These are phyloP conservation scores for Aurelia aurita complex sp. Pacific DNA, from an alignment of 30 jellyfish, hydroid and myxozoan genomes.

Conservation along the genomic window DNA sequence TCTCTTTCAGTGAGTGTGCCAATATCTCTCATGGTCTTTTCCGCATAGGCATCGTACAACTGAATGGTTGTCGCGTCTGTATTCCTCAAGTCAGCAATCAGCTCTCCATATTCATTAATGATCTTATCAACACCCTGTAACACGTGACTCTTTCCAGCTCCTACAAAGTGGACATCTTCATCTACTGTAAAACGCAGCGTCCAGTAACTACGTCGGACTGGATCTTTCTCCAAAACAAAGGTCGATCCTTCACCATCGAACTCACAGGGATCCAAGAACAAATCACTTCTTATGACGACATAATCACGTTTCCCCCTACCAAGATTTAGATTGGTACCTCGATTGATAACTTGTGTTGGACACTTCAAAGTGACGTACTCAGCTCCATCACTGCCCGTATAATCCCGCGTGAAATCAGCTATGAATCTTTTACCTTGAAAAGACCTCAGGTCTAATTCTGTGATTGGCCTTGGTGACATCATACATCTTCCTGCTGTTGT, in stretches of 20 bases:
- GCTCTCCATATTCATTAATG: constrained; percentile 21
- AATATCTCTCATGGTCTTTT: constrained; percentile 1
- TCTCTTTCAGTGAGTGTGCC: not conserved
- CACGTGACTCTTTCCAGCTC: constrained; percentile 9
- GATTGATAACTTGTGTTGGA: constrained; percentile 3
- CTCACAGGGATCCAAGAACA: constrained; percentile 30
- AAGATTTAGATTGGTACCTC: not conserved
- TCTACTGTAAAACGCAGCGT: not conserved
- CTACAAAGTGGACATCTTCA: not conserved
- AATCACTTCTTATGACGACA: constrained; percentile 14
- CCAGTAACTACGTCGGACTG: not conserved
- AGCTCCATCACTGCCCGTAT: not conserved
- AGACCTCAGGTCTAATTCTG: constrained; percentile 4
- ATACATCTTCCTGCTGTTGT: not conserved
- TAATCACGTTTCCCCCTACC: not conserved
- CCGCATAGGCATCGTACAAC: not conserved
- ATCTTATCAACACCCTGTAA: constrained; percentile 14
- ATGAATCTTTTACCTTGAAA: not conserved
- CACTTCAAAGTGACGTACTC: constrained; percentile 6
- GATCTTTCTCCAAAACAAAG: not conserved
- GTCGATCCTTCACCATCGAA: constrained; percentile 6
- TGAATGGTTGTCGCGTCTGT: not conserved
- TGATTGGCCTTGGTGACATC: constrained; percentile 10
- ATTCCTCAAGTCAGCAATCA: not conserved
- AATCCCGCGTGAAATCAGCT: constrained; percentile 2